Conservation (phyloP, 2,113 vertebrate genomes). For the Oncorhynchus mykiss region DNA sequence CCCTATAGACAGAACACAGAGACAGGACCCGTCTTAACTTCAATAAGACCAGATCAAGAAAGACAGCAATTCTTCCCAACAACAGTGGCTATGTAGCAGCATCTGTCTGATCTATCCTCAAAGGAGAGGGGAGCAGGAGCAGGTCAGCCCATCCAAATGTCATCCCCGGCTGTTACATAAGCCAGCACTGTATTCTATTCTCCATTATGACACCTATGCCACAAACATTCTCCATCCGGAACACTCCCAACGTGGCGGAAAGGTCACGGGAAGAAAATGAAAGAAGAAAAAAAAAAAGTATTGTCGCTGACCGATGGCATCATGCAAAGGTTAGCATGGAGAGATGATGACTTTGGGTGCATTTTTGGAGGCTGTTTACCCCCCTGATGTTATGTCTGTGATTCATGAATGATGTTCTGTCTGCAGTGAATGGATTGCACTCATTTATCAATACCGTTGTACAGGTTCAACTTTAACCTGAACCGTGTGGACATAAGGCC, state of each 20-base stretch:
- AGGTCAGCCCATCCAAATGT: conserved; percentile 51
- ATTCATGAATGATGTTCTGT: neutral
- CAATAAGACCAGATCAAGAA: no score
- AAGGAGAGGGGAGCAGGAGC: neutral
- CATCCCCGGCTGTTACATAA: conserved; percentile 56
- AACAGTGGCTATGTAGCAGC: no score
- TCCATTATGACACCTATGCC: conserved; percentile 27
- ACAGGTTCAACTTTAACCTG: no score
- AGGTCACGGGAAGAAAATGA: conserved; percentile 17
- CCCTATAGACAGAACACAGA: no score
- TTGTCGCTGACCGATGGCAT: neutral
- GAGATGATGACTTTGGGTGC: no score
- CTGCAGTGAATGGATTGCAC: neutral
- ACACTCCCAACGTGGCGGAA: conserved; percentile 21
- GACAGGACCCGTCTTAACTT: no score
- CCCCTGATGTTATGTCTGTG: neutral
- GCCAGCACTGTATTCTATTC: conserved; percentile 19
- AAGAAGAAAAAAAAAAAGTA: no score
- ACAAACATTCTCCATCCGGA: conserved; percentile 8
- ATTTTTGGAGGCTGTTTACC: neutral
- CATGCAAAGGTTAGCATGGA: conserved; percentile 36
- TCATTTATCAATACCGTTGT: no score
- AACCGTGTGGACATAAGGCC: no score
- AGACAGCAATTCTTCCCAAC: no score
- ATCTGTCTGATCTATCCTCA: no score